phyloP scores from a whole-genome alignment of 2,888 invertebrate species.

The Sicus ferrugineus region DNA sequence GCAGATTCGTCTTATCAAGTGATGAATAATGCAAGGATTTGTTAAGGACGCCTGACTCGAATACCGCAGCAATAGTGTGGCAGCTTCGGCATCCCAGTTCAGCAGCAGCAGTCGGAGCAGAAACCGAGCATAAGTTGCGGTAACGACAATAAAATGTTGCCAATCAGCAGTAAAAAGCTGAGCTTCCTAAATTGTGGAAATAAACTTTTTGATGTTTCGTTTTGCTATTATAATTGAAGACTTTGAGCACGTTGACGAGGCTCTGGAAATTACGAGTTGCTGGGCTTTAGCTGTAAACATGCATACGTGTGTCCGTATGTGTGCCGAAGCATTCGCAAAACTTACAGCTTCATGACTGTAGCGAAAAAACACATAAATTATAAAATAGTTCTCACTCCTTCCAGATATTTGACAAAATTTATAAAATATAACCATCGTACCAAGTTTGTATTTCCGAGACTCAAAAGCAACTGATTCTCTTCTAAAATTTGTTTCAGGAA shows the following conservation, averaged over 20 bases:
- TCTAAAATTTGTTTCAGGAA: too few species aligned
- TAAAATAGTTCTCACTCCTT: neutral
- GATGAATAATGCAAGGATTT: slow-evolving; percentile 61
- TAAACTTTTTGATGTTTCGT: neutral
- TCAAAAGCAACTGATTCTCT: too few species aligned
- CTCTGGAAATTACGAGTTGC: too few species aligned
- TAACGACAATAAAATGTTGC: slow-evolving; percentile 12
- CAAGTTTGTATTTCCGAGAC: too few species aligned
- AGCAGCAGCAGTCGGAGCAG: slow-evolving; percentile 13
- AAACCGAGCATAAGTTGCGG: neutral
- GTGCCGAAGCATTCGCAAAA: too few species aligned
- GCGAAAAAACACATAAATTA: too few species aligned
- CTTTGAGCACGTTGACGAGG: neutral
- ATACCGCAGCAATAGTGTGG: slow-evolving; percentile 51
- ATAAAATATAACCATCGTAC: too few species aligned
- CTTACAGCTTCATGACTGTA: too few species aligned
- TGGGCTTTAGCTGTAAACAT: too few species aligned
- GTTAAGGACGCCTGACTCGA: slow-evolving; percentile 60
- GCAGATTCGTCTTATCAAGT: slow-evolving; percentile 60
- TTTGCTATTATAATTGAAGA: slow-evolving; percentile 2
- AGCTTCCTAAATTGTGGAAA: slow-evolving; percentile 9
- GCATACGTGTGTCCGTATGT: too few species aligned
- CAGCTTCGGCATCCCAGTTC: slow-evolving; percentile 2
- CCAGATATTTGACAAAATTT: neutral
- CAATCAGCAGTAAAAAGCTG: slow-evolving; percentile 31